These are phyloP conservation scores for Xestia sexstrigata DNA, from an alignment of 2,888 invertebrate species.

Conservation along the genomic window DNA sequence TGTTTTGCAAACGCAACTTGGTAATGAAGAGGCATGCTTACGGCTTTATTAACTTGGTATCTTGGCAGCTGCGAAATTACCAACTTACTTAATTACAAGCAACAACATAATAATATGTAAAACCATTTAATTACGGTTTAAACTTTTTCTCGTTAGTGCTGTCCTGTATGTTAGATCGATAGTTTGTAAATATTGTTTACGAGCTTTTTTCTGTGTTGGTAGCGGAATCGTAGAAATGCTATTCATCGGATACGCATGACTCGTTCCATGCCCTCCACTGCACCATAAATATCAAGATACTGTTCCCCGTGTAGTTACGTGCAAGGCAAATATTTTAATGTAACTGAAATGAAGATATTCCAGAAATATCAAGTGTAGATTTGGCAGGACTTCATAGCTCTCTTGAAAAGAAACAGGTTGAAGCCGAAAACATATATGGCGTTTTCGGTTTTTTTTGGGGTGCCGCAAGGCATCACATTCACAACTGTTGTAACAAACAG, in stretches of 20 bases:
- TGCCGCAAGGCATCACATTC: neutral
- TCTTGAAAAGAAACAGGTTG: too few relatives aligned
- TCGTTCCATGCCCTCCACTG: neutral
- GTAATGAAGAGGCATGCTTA: constrained; percentile 22
- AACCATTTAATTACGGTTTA: constrained; percentile 31
- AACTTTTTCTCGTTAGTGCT: constrained; percentile 8
- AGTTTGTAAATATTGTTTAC: constrained; percentile 26
- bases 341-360: neutral
- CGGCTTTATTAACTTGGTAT: constrained; percentile 41
- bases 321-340: neutral
- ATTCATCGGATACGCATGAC: constrained; percentile 13
- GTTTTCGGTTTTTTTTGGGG: neutral
- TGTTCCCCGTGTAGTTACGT: neutral
- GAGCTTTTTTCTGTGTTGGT: constrained; percentile 9
- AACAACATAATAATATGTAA: constrained; percentile 7
- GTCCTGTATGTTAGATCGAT: constrained; percentile 20
- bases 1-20: constrained; percentile 29
- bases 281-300: constrained; percentile 4
- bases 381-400: neutral
- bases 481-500: neutral
- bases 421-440: neutral
- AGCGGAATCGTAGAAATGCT: constrained; percentile 20
- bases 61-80: constrained; percentile 45
- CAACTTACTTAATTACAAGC: constrained; percentile 33
- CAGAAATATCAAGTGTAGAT: neutral